Evolutionary conservation across 2,113 vertebrate species (phyloP).

Genomic region (Orycteropus afer): DNA sequence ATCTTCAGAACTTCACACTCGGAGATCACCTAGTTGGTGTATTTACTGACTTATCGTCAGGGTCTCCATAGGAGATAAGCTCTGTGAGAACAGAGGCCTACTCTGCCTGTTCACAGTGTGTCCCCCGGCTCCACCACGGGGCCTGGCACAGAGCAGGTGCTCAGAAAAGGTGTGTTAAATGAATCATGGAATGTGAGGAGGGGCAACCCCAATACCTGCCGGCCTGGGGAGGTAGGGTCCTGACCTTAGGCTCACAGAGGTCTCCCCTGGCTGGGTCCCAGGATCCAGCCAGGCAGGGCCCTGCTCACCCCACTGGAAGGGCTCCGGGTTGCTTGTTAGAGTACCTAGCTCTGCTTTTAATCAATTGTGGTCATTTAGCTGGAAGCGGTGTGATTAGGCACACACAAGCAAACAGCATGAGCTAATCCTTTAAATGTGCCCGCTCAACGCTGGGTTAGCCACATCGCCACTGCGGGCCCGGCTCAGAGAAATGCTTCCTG

Average conservation of each 20-base stretch:
- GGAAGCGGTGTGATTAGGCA: conserved; percentile 84
- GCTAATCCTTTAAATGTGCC: conserved; percentile 88
- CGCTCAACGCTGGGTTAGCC: conserved; percentile 68
- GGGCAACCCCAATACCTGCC: neutral
- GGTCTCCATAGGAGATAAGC: neutral
- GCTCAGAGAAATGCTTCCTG: conserved; percentile 2
- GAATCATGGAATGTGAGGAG: neutral
- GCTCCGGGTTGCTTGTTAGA: conserved; percentile 83
- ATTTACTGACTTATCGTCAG: neutral
- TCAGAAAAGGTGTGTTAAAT: neutral
- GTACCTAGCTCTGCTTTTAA: conserved; percentile 82
- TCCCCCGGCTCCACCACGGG: rapidly evolving
- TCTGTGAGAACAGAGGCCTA: neutral
- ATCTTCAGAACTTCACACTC: neutral
- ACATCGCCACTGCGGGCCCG: conserved; percentile 28
- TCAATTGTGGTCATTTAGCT: conserved; percentile 87
- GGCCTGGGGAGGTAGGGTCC: neutral
- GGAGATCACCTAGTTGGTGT: neutral
- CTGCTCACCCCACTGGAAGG: conserved; percentile 75
- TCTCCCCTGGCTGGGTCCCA: conserved; percentile 72
- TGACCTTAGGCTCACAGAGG: neutral
- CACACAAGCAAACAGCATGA: conserved; percentile 87
- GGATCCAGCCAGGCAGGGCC: conserved; percentile 77
- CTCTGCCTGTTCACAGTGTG: neutral
- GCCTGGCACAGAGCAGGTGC: rapidly evolving